These are phyloP conservation scores for Stenichneumon culpator DNA, from an alignment of 2,888 invertebrate genomes.

Conservation along the genomic window DNA sequence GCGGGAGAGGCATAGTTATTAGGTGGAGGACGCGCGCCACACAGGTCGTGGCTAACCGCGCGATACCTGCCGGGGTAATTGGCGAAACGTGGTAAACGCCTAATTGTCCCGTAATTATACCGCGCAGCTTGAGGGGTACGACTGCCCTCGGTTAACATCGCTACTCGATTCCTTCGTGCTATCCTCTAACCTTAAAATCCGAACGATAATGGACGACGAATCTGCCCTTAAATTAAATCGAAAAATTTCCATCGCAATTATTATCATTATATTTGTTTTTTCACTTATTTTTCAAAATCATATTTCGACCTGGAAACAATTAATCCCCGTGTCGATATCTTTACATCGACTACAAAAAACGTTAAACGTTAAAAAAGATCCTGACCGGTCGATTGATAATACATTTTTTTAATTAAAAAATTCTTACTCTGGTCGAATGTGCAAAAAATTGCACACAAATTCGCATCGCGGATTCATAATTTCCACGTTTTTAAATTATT, in stretches of 20 bases:
- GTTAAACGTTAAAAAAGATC: not conserved
- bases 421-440: not conserved
- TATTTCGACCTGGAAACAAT: not conserved
- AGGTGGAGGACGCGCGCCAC: conserved; percentile 72
- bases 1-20: conserved; percentile 29
- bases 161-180: conserved; percentile 15
- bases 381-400: not conserved
- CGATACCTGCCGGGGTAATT: conserved; percentile 68
- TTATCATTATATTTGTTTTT: not conserved
- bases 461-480: not conserved
- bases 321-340: not conserved
- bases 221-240: conserved; percentile 41
- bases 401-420: not conserved
- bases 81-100: conserved; percentile 76
- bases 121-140: conserved; percentile 30
- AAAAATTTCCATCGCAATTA: conserved; percentile 10
- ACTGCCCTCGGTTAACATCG: conserved; percentile 35
- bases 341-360: not conserved
- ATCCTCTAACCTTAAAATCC: conserved; percentile 43
- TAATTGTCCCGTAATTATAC: conserved; percentile 66
- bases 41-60: conserved; percentile 71
- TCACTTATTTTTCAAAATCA: not conserved
- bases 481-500: not conserved
- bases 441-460: not conserved
- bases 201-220: conserved; percentile 35